Evolutionary conservation across 2,113 vertebrate genomes (phyloP).

Genomic region (Thermophis baileyi): DNA sequence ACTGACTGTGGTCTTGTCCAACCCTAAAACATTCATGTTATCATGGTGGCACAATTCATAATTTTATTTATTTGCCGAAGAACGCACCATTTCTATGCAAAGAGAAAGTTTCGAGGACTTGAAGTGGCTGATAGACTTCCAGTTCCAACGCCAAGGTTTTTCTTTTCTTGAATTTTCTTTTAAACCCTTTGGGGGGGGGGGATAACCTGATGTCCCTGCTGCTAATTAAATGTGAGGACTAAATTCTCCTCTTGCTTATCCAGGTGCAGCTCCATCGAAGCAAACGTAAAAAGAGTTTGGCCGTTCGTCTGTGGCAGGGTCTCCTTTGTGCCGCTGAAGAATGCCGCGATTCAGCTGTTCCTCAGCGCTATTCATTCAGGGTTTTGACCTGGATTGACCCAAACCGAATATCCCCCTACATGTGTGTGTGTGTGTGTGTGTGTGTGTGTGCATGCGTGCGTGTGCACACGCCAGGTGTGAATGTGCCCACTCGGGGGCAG

Average conservation of each 20-base stretch:
- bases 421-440: neutral
- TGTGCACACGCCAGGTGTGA: neutral
- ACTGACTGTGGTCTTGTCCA: neutral
- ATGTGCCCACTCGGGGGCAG: neutral
- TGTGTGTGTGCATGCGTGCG: neutral
- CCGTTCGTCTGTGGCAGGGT: neutral
- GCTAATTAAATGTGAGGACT: neutral
- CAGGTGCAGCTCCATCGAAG: constrained; percentile 33
- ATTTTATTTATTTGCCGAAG: neutral
- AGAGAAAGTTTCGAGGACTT: neutral
- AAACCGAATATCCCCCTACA: constrained; percentile 25
- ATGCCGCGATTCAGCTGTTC: constrained; percentile 20
- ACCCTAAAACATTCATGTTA: too few relatives aligned
- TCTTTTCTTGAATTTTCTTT: neutral
- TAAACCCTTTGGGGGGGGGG: neutral
- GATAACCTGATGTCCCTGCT: constrained; percentile 1
- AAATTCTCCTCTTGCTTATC: neutral
- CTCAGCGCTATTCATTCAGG: neutral
- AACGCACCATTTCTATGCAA: neutral
- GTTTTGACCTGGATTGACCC: constrained; percentile 57
- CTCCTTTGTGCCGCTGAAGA: neutral
- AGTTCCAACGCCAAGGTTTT: neutral
- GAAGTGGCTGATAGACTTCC: neutral
- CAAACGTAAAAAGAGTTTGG: constrained; percentile 20
- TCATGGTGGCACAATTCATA: neutral